A percentile compares a stretch with the other conserved stretches of the same genome.
Evolutionary conservation across 2,888 invertebrate species (phyloP).

Genomic region (Phengaris arion): DNA sequence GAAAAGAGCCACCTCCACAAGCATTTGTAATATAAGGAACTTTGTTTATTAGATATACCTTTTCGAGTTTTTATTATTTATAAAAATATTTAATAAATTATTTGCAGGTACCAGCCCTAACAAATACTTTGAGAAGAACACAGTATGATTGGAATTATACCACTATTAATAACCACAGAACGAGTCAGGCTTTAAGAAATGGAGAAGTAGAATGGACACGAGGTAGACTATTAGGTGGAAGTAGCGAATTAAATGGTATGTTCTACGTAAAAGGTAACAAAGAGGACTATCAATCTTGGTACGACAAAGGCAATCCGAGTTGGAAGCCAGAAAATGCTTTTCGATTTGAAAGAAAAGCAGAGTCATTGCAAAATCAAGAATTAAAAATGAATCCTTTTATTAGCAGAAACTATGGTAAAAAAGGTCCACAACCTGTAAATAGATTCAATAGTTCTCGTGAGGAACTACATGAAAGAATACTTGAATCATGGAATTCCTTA

Average conservation of each 20-base stretch:
- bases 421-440: slow-evolving; percentile 68
- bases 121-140: slow-evolving; percentile 48
- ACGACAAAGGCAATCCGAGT: slow-evolving; percentile 69
- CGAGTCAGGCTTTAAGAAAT: slow-evolving; percentile 81
- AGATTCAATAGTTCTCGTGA: slow-evolving; percentile 64
- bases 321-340: slow-evolving; percentile 76
- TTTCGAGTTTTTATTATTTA: background rate
- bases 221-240: slow-evolving; percentile 82
- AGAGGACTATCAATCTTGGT: slow-evolving; percentile 76
- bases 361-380: slow-evolving; percentile 61
- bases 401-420: slow-evolving; percentile 54
- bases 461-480: slow-evolving; percentile 48
- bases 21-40: slow-evolving; percentile 35
- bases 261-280: slow-evolving; percentile 75
- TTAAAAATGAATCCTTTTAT: slow-evolving; percentile 43
- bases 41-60: background rate
- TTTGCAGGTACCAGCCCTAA: slow-evolving; percentile 47
- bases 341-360: slow-evolving; percentile 72
- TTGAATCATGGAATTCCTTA: slow-evolving; percentile 63
- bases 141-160: slow-evolving; percentile 90
- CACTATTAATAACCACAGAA: slow-evolving; percentile 85
- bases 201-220: slow-evolving; percentile 72
- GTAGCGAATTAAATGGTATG: slow-evolving; percentile 78
- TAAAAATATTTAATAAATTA: background rate
- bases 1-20: slow-evolving; percentile 38